Conservation (phyloP, 2,113 vertebrate genomes). For the Scophthalmus maximus region DNA sequence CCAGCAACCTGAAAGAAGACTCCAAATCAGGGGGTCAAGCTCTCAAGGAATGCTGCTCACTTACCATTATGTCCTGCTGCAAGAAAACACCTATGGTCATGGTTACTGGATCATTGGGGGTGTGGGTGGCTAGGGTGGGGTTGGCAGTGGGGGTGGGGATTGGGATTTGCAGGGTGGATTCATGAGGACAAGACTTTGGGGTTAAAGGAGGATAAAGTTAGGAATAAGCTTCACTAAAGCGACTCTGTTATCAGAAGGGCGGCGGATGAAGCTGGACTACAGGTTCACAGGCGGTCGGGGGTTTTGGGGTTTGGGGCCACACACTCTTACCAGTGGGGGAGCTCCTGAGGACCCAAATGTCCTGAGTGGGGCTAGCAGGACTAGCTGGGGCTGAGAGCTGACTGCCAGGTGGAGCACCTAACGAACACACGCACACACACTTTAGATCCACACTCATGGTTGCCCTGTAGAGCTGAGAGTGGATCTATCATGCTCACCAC, state of each 20-base stretch:
- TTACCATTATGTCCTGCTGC: slow-evolving; percentile 15
- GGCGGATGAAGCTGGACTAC: slow-evolving; percentile 15
- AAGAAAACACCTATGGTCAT: slow-evolving; percentile 7
- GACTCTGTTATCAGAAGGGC: slow-evolving; percentile 4
- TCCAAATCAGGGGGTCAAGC: background rate
- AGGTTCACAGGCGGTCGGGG: slow-evolving; percentile 29
- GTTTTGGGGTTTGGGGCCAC: slow-evolving; percentile 42
- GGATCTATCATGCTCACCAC: slow-evolving; percentile 9
- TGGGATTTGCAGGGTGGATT: slow-evolving; percentile 18
- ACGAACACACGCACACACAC: slow-evolving; percentile 80
- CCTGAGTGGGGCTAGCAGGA: slow-evolving; percentile 77
- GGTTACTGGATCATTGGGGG: slow-evolving; percentile 21
- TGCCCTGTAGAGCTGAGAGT: slow-evolving; percentile 21
- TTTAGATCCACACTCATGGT: slow-evolving; percentile 52
- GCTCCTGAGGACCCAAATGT: slow-evolving; percentile 85
- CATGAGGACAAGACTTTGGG: slow-evolving; percentile 32
- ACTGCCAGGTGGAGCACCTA: slow-evolving; percentile 77
- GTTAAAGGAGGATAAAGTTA: slow-evolving; percentile 27
- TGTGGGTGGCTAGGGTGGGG: background rate
- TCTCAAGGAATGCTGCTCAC: slow-evolving; percentile 1
- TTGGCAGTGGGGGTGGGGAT: background rate
- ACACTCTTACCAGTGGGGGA: slow-evolving; percentile 83
- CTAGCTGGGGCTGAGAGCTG: slow-evolving; percentile 71
- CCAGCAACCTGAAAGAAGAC: too few relatives aligned
- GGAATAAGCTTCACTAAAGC: slow-evolving; percentile 42